Base-by-base conservation (phyloP, 2,888 invertebrate genomes). In the Emmelina monodactyla region DNA sequence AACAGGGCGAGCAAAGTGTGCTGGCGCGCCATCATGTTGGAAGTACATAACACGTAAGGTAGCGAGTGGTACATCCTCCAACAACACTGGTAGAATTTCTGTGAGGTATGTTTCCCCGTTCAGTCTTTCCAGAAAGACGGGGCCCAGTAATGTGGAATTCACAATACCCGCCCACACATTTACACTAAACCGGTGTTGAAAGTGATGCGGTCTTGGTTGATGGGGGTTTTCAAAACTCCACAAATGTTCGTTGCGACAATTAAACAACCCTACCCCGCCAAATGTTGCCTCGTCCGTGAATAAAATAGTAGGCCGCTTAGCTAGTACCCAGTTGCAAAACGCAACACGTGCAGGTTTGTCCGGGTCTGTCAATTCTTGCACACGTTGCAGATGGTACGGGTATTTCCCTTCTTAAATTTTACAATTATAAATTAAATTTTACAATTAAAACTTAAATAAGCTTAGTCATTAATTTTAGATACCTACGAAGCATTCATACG, bases 121-220 rank as follows among this genome's bases (percentile, higher is more conserved):
- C 11, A 33, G 22, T 7, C 33, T 28, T 1, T 22, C 30, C 9
- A 38, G 25, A 12, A 37, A 37, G 2, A 30, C 33, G 16, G 35
- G 35, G 19, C 38, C 35, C 28, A 35, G 25, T 28, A 35, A 32
- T 4, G 19, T 12, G 12, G 25, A 11, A 19, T 19, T 14, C 9
- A 39, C 19, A 14, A 42, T 39, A 13, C 39, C 42, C n/a, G 39
- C 37, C 42, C 39, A 42, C n/a, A 39, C 33, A 29, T 35, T 37
- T 10, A 41, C 39, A 16, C 34, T 33, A 16, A 39, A 39, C 9
- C 35, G 31, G 7, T 35, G 33, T 22, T 41, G 39, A 16, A 36
- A 40, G 28, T 22, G 28, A 29, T 35, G 16, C 3, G 19, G 28
- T 32, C 38, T 35, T 2, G 13, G 12, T 29, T 16, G 16, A n/a